phyloP scores from a whole-genome alignment of 2,113 vertebrate genomes.

The Antechinus flavipes region DNA sequence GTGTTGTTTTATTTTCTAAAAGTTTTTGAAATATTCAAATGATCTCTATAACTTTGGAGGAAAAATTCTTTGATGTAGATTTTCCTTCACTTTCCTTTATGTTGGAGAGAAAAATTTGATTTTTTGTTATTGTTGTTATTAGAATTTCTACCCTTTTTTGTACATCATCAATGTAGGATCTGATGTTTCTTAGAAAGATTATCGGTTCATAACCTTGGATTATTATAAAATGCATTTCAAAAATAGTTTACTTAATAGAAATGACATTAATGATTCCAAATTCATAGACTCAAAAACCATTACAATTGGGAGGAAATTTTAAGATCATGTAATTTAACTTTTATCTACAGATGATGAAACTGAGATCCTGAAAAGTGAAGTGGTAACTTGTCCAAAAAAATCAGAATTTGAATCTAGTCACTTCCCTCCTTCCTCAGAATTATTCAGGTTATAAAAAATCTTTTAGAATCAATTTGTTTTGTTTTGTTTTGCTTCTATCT shows the following conservation, averaged over 20 bases:
- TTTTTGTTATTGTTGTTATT: conserved; percentile 27
- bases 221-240: background rate
- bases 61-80: conserved; percentile 13
- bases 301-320: background rate
- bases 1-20: conserved; percentile 35
- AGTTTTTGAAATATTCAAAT: conserved; percentile 34
- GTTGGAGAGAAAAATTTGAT: conserved; percentile 48
- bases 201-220: conserved; percentile 39
- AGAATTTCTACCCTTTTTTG: conserved; percentile 14
- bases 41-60: conserved; percentile 29
- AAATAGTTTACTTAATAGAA: background rate
- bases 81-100: background rate
- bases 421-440: conserved; percentile 18
- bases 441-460: background rate
- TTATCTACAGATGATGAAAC: background rate
- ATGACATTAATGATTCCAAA: conserved; percentile 36
- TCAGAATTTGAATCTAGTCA: background rate
- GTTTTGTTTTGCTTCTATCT: background rate
- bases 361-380: background rate
- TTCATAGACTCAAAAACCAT: background rate
- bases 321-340: background rate
- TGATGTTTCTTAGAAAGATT: conserved; percentile 31
- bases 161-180: conserved; percentile 31
- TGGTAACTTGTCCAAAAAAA: background rate
- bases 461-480: background rate